Evolutionary conservation across 2,113 vertebrate species (phyloP).

Genomic region (Neodontobutis hainanensis): DNA sequence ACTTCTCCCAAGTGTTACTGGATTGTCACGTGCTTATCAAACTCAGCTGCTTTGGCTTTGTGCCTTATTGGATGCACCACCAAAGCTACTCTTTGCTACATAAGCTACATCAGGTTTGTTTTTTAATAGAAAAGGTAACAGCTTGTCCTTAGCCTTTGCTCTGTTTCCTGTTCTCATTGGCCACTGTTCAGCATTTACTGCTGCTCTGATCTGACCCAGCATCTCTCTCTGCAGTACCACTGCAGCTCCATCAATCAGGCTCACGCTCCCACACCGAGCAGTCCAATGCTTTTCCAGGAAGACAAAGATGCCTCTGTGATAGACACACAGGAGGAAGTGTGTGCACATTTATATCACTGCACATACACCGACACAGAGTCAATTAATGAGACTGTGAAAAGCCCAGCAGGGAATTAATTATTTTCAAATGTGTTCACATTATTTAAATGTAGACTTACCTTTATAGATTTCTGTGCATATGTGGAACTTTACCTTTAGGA

Average conservation of each 20-base stretch:
- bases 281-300: conserved; percentile 42
- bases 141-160: conserved; percentile 1
- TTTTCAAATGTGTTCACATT: conserved; percentile 48
- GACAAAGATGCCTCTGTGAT: conserved; percentile 60
- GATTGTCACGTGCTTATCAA: neutral
- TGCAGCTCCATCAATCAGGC: conserved; percentile 75
- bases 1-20: neutral
- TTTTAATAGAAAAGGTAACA: conserved; percentile 11
- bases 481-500: conserved; percentile 19
- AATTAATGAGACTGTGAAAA: conserved; percentile 22
- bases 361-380: neutral
- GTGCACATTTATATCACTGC: conserved; percentile 3
- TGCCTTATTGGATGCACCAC: conserved; percentile 23
- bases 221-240: conserved; percentile 61
- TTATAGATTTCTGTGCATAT: conserved; percentile 19
- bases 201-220: conserved; percentile 56
- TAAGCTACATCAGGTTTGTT: conserved; percentile 21
- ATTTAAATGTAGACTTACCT: conserved; percentile 42
- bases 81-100: conserved; percentile 26
- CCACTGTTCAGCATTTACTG: conserved; percentile 58
- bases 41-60: neutral
- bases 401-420: conserved; percentile 53
- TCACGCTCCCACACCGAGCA: conserved; percentile 29
- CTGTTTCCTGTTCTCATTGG: conserved; percentile 21
- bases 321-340: conserved; percentile 36